Conservation (phyloP, 2,888 invertebrate species). For the Eupeodes luniger region DNA sequence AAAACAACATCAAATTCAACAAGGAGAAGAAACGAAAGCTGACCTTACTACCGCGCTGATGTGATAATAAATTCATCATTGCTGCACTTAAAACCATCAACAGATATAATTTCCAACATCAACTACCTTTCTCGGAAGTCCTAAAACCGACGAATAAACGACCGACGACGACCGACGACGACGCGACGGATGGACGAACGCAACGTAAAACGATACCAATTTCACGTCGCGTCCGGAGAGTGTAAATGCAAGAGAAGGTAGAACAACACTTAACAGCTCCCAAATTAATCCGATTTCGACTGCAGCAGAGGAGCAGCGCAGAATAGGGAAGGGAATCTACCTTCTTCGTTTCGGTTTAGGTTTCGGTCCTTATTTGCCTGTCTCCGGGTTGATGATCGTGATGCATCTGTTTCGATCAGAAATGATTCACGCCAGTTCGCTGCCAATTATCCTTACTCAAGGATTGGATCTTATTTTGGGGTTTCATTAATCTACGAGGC, state of each 20-base stretch:
- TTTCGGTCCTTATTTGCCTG: constrained; percentile 57
- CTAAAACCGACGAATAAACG: constrained; percentile 16
- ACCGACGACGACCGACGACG: not conserved
- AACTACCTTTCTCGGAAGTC: constrained; percentile 75
- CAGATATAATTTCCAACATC: constrained; percentile 74
- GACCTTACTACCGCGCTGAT: constrained; percentile 60
- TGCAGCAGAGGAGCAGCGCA: not conserved
- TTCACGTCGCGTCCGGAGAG: constrained; percentile 33
- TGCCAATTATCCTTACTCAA: constrained; percentile 62
- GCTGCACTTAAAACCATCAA: constrained; percentile 75
- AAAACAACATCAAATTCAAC: not conserved
- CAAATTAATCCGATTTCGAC: constrained; percentile 69
- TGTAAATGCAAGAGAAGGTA: constrained; percentile 36
- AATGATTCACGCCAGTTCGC: constrained; percentile 56
- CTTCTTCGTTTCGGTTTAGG: not conserved
- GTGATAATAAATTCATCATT: constrained; percentile 75
- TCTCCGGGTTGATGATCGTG: constrained; percentile 57
- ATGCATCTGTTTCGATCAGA: constrained; percentile 66
- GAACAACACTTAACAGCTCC: constrained; percentile 73
- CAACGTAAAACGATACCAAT: constrained; percentile 31
- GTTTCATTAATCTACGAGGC: not conserved
- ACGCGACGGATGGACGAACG: not conserved
- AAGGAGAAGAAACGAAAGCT: not conserved
- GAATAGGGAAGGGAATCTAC: constrained; percentile 47
- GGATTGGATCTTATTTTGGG: constrained; percentile 34